Base-by-base conservation (phyloP, 2,113 vertebrate species). In the Cynoglossus semilaevis region DNA sequence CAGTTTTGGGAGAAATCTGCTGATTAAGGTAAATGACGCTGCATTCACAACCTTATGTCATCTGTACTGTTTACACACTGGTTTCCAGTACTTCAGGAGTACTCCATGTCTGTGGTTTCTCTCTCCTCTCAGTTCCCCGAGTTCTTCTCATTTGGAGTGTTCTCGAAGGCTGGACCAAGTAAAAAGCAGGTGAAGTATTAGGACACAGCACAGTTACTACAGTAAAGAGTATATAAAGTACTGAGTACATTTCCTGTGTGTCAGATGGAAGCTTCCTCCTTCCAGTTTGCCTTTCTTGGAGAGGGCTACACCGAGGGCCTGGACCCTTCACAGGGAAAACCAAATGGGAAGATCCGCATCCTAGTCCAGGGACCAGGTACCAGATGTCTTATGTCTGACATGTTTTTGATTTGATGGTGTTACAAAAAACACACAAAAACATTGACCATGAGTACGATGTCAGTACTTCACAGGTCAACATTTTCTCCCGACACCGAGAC, bases 311-410 rank as follows among this genome's bases (percentile, higher is more conserved):
- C 89, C 15, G 89, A 93, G 49, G 94, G 82, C 1, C 70, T 89
- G 53, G 86, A 93, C 82, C 79, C 89, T 1, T 83, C 90, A 8
- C 82, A 86, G 13, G 91, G 88, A 37, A 94, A 94, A 85, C 95
- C 95, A 42, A 90, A 94, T 37, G 67, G 88, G 43, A 96, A 92
- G 88, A 97, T 99, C 67, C 93, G 93, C 77, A 95, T 94, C 0
- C 84, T 93, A 72, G 92, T 99, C 76, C 94, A 93, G 77, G 97
- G 95, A 86, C 95, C 96, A 90, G 96, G 97, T 98, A 88, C 70
- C 8, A 15, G 2, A 3, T 22, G 13, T 22, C n/a, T n/a, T n/a
- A n/a, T n/a, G n/a, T n/a, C n/a, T 29, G 22, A 29, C 6, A 6
- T 29, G 22, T 29, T 29, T 29, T 29, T 29, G 22, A 29, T 29